Conservation (phyloP, 2,888 invertebrate genomes). For the Prosopocoilus inquinatus region DNA sequence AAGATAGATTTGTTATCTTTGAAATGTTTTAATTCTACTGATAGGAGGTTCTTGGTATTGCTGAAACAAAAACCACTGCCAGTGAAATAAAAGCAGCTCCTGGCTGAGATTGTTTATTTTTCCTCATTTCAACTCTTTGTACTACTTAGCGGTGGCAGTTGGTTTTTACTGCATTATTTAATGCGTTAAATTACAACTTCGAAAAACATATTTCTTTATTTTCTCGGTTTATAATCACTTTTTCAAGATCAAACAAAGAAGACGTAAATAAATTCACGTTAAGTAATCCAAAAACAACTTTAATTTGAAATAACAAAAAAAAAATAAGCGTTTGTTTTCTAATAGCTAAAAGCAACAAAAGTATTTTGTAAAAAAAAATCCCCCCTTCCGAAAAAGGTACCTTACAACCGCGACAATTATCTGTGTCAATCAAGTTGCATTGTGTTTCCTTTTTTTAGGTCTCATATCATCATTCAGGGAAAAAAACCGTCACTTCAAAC, state of each 20-base stretch:
- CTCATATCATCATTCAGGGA: conserved; percentile 20
- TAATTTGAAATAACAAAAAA: no score
- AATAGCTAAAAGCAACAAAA: no score
- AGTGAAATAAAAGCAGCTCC: neutral
- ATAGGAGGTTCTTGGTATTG: conserved; percentile 3
- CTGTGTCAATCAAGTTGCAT: conserved; percentile 29
- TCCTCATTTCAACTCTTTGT: conserved; percentile 4
- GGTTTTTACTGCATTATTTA: no score
- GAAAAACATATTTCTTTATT: no score
- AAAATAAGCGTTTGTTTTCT: no score
- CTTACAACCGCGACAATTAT: conserved; percentile 29
- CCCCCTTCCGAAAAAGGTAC: no score
- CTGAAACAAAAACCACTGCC: neutral
- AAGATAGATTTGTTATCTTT: conserved; percentile 3
- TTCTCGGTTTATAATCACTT: no score
- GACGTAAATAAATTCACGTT: no score
- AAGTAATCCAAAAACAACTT: no score
- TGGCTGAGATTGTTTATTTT: conserved; percentile 1
- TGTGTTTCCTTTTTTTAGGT: conserved; percentile 19
- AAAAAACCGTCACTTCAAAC: conserved; percentile 21
- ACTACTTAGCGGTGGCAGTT: neutral
- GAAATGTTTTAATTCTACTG: conserved; percentile 3
- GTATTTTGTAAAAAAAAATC: no score
- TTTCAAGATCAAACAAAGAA: no score
- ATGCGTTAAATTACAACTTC: no score